Evolutionary conservation across 2,113 vertebrate species (phyloP).

Genomic region (Osmerus mordax): DNA sequence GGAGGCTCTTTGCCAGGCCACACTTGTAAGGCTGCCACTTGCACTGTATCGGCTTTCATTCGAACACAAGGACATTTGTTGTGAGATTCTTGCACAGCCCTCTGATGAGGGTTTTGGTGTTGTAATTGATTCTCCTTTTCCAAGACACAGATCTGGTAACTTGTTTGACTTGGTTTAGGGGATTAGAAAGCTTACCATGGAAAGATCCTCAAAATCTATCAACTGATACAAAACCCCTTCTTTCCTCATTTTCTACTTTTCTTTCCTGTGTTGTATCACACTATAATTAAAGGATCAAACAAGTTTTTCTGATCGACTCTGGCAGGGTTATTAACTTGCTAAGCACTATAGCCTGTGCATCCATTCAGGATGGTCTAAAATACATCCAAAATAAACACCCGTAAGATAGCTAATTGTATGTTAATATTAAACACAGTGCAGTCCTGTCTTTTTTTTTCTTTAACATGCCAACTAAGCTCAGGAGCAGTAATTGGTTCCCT

Average conservation of each 20-base stretch:
- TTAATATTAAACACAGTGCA: constrained; percentile 42
- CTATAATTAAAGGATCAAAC: constrained; percentile 41
- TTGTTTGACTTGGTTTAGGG: constrained; percentile 58
- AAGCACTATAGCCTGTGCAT: constrained; percentile 19
- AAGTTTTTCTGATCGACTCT: constrained; percentile 28
- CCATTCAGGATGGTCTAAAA: constrained; percentile 27
- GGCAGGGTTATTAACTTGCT: constrained; percentile 21
- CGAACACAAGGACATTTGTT: constrained; percentile 44
- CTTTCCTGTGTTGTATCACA: background rate
- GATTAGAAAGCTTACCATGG: constrained; percentile 55
- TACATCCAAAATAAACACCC: constrained; percentile 22
- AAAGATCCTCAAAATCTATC: constrained; percentile 30
- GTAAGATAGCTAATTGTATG: constrained; percentile 31
- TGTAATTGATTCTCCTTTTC: constrained; percentile 55
- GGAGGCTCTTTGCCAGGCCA: background rate
- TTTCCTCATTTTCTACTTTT: constrained; percentile 19
- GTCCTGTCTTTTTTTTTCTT: constrained; percentile 26
- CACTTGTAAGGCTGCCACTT: constrained; percentile 2
- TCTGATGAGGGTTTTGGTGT: constrained; percentile 42
- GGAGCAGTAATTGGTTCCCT: constrained; percentile 53
- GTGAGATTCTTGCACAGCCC: constrained; percentile 41
- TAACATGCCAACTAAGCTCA: constrained; percentile 35
- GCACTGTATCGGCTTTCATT: background rate
- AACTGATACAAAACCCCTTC: constrained; percentile 34
- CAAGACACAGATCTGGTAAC: constrained; percentile 39